Evolutionary conservation across 2,888 invertebrate genomes (phyloP).

Genomic region (Halictus ligatus): DNA sequence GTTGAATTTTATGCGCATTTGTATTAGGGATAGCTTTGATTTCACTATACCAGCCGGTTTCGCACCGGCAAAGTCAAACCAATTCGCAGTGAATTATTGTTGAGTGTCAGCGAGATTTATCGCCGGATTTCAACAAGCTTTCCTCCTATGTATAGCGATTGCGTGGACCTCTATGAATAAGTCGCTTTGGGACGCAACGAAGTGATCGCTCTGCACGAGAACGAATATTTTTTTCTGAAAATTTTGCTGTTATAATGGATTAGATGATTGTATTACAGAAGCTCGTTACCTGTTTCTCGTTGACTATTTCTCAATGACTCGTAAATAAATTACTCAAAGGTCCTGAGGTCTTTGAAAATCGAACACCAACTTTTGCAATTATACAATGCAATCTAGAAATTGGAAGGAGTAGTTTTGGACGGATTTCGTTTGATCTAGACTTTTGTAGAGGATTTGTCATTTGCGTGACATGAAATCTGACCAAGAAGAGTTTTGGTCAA

Average conservation of each 20-base stretch:
- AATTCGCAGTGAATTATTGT: constrained; percentile 35
- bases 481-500: background rate
- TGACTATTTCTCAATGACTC: background rate
- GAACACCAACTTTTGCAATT: background rate
- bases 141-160: constrained; percentile 15
- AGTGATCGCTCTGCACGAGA: background rate
- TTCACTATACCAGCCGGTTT: background rate
- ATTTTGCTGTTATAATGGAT: background rate
- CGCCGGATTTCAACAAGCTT: constrained; percentile 16
- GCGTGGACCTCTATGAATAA: constrained; percentile 20
- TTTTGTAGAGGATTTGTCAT: background rate
- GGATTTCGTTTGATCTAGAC: background rate
- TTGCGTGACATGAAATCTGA: background rate
- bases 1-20: constrained; percentile 8
- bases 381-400: background rate
- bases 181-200: constrained; percentile 21
- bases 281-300: background rate
- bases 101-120: constrained; percentile 41
- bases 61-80: constrained; percentile 7
- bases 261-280: background rate
- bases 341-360: background rate
- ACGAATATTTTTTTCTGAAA: background rate
- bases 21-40: constrained; percentile 25
- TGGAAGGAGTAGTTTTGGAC: background rate
- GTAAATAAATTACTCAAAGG: background rate